Conservation (phyloP, 2,113 vertebrate genomes). For the Aptenodytes patagonicus region DNA sequence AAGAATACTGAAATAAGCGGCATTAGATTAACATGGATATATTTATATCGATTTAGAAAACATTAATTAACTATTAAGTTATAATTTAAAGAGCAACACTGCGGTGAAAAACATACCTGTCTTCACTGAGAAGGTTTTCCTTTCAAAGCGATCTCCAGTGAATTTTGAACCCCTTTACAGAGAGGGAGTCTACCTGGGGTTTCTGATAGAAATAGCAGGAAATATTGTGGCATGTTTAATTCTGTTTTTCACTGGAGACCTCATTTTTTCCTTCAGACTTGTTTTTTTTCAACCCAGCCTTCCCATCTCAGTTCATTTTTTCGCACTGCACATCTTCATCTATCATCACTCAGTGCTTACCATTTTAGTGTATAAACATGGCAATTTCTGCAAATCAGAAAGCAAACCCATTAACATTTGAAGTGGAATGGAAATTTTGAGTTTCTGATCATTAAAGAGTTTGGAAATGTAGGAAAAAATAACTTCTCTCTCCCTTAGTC, state of each 20-base stretch:
- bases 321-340: background rate
- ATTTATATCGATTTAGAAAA: background rate
- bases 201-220: background rate
- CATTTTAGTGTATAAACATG: background rate
- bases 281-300: background rate
- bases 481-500: background rate
- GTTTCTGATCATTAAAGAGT: background rate
- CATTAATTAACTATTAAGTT: background rate
- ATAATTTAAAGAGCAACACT: background rate
- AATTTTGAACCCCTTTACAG: background rate
- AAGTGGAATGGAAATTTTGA: background rate
- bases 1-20: background rate
- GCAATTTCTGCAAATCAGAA: constrained; percentile 10
- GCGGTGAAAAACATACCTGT: background rate
- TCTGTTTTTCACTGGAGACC: background rate
- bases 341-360: background rate
- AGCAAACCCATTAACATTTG: constrained; percentile 10
- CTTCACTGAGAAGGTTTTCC: background rate
- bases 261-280: background rate
- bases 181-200: background rate
- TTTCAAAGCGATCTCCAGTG: background rate
- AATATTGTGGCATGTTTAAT: background rate
- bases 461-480: background rate
- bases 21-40: background rate
- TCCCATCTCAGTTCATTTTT: background rate